Evolutionary conservation across 2,797 vertebrate genomes (phyloP).

Genomic region (Pachyuromys duprasi): DNA sequence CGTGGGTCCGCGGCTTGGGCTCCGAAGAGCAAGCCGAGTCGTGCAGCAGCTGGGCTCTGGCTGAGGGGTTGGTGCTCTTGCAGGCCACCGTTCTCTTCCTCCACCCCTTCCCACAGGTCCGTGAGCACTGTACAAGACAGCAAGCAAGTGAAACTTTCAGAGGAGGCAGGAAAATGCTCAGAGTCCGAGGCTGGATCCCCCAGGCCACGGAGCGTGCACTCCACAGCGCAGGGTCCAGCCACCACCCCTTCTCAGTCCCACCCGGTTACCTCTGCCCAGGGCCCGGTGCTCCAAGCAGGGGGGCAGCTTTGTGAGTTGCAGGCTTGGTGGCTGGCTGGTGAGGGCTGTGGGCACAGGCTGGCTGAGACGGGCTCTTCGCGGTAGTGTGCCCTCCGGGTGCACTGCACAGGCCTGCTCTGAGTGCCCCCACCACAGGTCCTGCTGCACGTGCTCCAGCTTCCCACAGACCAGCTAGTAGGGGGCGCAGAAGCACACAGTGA

Average conservation of each 20-base stretch:
- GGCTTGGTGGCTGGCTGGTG: conserved; percentile 85
- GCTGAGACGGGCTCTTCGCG: conserved; percentile 82
- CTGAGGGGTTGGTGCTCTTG: conserved; percentile 85
- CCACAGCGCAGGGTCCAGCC: accelerated
- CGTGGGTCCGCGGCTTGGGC: conserved; percentile 90
- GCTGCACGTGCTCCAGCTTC: conserved; percentile 93
- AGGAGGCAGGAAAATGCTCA: accelerated
- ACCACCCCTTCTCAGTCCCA: accelerated
- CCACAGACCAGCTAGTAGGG: conserved; percentile 92
- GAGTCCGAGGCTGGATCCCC: not conserved
- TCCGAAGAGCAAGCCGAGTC: conserved; percentile 87
- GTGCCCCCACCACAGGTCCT: conserved; percentile 91
- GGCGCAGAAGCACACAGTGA: conserved; percentile 28
- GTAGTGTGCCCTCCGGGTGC: conserved; percentile 86
- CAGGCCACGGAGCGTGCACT: accelerated
- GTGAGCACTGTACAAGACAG: conserved; percentile 90
- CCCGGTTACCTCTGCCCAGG: conserved; percentile 92
- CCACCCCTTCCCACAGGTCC: conserved; percentile 93
- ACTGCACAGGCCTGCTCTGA: conserved; percentile 89
- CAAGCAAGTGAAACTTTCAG: not conserved
- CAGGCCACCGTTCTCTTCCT: conserved; percentile 91
- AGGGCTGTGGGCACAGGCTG: conserved; percentile 86
- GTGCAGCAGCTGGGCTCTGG: conserved; percentile 81
- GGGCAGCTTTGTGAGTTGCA: conserved; percentile 92
- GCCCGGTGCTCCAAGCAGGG: conserved; percentile 89